Percentiles rank a stretch among this genome's conserved stretches.
Conservation (phyloP, 2,888 invertebrate genomes). For the Leptinotarsa rubiginosa region DNA sequence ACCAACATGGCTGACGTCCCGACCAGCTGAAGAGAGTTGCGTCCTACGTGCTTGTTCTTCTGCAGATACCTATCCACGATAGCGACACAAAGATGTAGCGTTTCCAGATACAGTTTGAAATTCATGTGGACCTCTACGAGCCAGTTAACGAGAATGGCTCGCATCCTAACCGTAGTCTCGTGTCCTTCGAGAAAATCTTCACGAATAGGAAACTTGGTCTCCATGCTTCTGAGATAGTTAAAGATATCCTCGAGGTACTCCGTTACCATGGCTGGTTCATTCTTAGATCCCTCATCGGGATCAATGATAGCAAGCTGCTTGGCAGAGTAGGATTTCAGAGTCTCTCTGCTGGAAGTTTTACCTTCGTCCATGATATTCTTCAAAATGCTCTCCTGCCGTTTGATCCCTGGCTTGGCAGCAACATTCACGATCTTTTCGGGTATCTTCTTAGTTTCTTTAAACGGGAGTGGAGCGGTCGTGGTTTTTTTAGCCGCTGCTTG, state of each 20-base stretch:
- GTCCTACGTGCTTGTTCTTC: slow-evolving; percentile 67
- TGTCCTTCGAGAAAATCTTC: slow-evolving; percentile 77
- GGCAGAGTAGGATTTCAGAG: slow-evolving; percentile 25
- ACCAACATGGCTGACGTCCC: slow-evolving; percentile 88
- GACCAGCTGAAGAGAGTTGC: slow-evolving; percentile 79
- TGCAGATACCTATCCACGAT: slow-evolving; percentile 92
- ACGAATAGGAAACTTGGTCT: slow-evolving; percentile 75
- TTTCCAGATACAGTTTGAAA: slow-evolving; percentile 88
- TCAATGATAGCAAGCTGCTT: slow-evolving; percentile 46
- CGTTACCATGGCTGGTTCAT: slow-evolving; percentile 83
- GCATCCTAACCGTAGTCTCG: slow-evolving; percentile 85
- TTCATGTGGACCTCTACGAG: slow-evolving; percentile 90
- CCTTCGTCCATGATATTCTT: slow-evolving; percentile 26
- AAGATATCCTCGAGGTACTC: slow-evolving; percentile 93
- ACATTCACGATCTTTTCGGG: slow-evolving; percentile 29
- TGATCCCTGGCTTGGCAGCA: slow-evolving; percentile 23
- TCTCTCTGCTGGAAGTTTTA: slow-evolving; percentile 33
- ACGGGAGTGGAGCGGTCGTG: background rate
- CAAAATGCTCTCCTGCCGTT: slow-evolving; percentile 41
- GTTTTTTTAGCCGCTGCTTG: slow-evolving; percentile 37
- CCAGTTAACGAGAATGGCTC: slow-evolving; percentile 93
- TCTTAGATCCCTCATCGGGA: slow-evolving; percentile 69
- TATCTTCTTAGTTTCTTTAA: slow-evolving; percentile 35
- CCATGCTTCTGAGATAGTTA: slow-evolving; percentile 81
- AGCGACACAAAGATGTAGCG: slow-evolving; percentile 88